Evolutionary conservation across 92 coral and sea anemone genomes (phyloP).

Genomic region (Galaxea fascicularis): DNA sequence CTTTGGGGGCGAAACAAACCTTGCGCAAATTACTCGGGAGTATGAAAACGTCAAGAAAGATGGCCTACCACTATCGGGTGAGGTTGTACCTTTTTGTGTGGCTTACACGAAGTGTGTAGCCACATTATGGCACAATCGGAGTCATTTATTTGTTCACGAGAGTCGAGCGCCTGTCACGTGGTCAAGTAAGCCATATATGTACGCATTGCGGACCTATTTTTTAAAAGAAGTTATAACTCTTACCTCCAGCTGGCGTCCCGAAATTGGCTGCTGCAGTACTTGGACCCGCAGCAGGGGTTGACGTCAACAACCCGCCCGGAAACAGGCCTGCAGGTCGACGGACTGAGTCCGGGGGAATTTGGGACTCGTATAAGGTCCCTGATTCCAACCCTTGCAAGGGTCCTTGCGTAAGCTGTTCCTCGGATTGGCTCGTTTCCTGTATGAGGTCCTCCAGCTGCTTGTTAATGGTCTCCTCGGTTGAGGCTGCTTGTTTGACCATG

Average conservation of each 20-base stretch:
- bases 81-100: not conserved
- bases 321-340: conserved; percentile 67
- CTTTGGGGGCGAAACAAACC: no score
- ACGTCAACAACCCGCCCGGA: conserved; percentile 76
- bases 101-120: no score
- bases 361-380: conserved; percentile 72
- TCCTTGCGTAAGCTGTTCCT: conserved; percentile 74
- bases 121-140: no score
- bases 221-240: not conserved
- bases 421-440: conserved; percentile 89
- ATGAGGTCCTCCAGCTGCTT: conserved; percentile 91
- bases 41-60: no score
- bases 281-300: conserved; percentile 93
- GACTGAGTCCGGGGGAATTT: conserved; percentile 71
- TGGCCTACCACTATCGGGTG: not conserved
- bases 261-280: conserved; percentile 23
- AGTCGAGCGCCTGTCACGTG: no score
- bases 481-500: conserved; percentile 84
- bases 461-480: conserved; percentile 92
- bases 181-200: no score
- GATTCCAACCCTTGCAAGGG: conserved; percentile 74
- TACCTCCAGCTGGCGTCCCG: conserved; percentile 6
- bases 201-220: no score
- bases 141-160: no score
- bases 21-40: no score